These are phyloP conservation scores for Sinelater perroti DNA, from an alignment of 2,888 invertebrate species.

Conservation along the genomic window DNA sequence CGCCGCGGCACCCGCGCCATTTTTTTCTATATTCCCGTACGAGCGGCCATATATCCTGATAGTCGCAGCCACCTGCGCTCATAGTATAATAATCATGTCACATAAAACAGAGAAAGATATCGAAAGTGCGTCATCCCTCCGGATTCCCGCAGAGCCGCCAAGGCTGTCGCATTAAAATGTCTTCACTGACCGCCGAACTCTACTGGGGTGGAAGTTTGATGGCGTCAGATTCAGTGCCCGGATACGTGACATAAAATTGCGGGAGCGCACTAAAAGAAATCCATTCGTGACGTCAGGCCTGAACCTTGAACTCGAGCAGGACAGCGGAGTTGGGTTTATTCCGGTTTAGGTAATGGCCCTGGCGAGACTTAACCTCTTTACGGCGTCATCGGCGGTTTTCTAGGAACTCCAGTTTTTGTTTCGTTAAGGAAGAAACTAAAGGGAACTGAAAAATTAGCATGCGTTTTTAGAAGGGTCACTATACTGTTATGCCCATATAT, in stretches of 20 bases:
- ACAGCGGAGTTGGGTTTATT: too few species aligned
- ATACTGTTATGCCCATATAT: too few species aligned
- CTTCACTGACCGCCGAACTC: conserved; percentile 42
- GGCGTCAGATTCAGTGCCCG: conserved; percentile 31
- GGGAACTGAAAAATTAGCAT: background rate
- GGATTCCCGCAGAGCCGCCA: conserved; percentile 41
- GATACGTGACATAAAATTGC: conserved; percentile 29
- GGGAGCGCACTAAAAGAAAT: conserved; percentile 22
- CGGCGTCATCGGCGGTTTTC: too few species aligned
- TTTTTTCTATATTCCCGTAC: conserved; percentile 39
- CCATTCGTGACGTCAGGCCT: background rate
- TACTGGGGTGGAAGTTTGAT: conserved; percentile 38
- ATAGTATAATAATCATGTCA: conserved; percentile 60
- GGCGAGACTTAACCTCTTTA: too few species aligned
- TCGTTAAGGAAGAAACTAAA: background rate
- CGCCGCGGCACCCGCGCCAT: background rate
- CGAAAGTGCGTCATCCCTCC: conserved; percentile 55
- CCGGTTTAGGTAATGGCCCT: too few species aligned
- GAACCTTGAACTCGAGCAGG: conserved; percentile 9
- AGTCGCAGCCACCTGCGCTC: conserved; percentile 57
- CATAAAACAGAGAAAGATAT: conserved; percentile 58
- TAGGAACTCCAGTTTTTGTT: too few species aligned
- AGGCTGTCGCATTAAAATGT: conserved; percentile 50
- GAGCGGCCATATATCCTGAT: conserved; percentile 52
- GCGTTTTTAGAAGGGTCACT: too few species aligned